These are phyloP conservation scores for Diaphora mendica DNA, from an alignment of 2,888 invertebrate genomes.

Conservation along the genomic window DNA sequence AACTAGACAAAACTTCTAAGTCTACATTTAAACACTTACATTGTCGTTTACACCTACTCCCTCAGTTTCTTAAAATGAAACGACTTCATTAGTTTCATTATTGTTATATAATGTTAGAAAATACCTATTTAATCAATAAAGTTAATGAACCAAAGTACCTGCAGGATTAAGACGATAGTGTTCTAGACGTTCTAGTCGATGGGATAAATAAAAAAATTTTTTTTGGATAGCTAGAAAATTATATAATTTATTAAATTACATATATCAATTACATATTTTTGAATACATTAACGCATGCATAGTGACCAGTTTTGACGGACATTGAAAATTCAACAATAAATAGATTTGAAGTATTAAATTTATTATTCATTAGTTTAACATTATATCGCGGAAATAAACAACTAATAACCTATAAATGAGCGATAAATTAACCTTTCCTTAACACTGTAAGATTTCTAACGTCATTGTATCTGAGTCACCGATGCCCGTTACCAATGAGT, in stretches of 20 bases:
- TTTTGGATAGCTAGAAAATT: background rate
- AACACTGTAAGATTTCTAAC: slow-evolving; percentile 39
- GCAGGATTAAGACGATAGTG: background rate
- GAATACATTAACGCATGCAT: background rate
- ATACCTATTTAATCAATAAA: background rate
- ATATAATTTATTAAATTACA: too few species aligned
- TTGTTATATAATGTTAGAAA: background rate
- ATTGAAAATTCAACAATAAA: slow-evolving; percentile 9
- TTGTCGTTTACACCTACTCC: background rate
- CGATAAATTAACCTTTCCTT: slow-evolving; percentile 37
- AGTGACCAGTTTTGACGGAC: slow-evolving; percentile 6
- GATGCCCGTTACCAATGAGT: slow-evolving; percentile 78
- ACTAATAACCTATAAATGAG: slow-evolving; percentile 28
- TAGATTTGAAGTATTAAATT: slow-evolving; percentile 7
- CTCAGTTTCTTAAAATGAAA: background rate
- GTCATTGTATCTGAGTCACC: slow-evolving; percentile 72
- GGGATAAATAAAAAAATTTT: background rate
- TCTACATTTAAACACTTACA: too few species aligned
- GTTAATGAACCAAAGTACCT: background rate
- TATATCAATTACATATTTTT: too few species aligned
- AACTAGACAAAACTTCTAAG: too few species aligned
- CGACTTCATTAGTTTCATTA: background rate
- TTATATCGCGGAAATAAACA: slow-evolving; percentile 30
- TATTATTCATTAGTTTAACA: slow-evolving; percentile 25
- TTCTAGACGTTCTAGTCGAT: background rate